phyloP scores from a whole-genome alignment of 2,113 vertebrate species.

The Xenotilapia longispinis region DNA sequence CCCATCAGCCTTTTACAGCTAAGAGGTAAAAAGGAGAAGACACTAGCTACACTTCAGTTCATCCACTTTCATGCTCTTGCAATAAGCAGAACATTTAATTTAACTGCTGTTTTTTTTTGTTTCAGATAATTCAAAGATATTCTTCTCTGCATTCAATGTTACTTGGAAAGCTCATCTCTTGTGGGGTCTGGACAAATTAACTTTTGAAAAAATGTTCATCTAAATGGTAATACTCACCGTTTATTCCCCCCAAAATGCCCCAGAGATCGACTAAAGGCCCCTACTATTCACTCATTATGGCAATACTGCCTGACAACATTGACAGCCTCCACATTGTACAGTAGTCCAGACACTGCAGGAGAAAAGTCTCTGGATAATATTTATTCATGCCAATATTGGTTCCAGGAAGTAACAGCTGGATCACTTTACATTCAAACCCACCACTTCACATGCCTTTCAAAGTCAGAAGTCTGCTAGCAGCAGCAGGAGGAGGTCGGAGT shows the following conservation, averaged over 20 bases:
- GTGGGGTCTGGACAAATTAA: not conserved
- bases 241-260: not conserved
- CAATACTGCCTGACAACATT: constrained; percentile 11
- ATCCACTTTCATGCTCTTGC: not conserved
- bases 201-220: not conserved
- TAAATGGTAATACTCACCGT: not conserved
- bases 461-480: not conserved
- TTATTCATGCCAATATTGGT: not conserved
- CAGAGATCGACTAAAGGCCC: not conserved
- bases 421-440: not conserved
- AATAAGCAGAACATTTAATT: not conserved
- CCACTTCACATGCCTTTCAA: not conserved
- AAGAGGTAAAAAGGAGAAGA: not conserved
- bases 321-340: not conserved
- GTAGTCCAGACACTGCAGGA: not conserved
- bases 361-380: not conserved
- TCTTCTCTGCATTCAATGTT: not conserved
- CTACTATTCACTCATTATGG: not conserved
- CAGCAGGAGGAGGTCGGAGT: not conserved
- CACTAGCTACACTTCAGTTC: not conserved
- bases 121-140: not conserved
- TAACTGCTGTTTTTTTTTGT: not conserved
- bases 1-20: not conserved
- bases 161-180: not conserved
- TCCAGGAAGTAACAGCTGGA: constrained; percentile 22